phyloP scores from a whole-genome alignment of 1,140 invertebrate species.

The Anoplolepis gracilipes region DNA sequence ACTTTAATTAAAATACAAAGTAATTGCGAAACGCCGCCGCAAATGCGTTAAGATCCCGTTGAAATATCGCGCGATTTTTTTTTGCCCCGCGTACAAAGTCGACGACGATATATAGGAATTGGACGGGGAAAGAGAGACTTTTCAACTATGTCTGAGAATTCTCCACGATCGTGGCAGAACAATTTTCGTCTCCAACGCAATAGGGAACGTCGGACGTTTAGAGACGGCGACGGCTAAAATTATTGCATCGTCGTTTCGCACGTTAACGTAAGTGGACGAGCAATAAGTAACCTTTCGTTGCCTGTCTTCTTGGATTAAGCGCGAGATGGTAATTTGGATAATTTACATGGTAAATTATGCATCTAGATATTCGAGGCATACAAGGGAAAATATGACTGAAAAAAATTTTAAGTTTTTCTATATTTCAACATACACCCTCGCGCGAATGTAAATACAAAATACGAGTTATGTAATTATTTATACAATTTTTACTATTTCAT shows the following conservation, averaged over 20 bases:
- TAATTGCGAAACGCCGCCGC: constrained; percentile 49
- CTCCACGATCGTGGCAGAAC: background rate
- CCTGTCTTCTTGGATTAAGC: background rate
- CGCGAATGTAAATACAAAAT: background rate
- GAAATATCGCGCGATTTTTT: constrained; percentile 48
- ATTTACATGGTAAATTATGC: background rate
- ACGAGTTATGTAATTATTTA: background rate
- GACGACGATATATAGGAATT: constrained; percentile 8
- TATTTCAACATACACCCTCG: too few relatives aligned
- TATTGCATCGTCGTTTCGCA: constrained; percentile 11
- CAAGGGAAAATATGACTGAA: background rate
- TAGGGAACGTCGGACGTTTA: background rate
- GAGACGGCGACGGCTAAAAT: background rate
- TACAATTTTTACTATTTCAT: background rate
- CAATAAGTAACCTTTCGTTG: background rate
- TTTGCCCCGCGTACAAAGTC: background rate
- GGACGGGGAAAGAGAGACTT: background rate
- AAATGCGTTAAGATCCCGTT: constrained; percentile 16
- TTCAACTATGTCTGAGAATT: background rate
- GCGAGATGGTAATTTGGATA: background rate
- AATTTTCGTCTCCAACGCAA: constrained; percentile 15
- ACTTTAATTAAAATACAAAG: constrained; percentile 64
- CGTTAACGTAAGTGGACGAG: background rate
- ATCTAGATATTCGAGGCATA: background rate
- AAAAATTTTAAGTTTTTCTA: too few relatives aligned